Evolutionary conservation across 2,888 invertebrate genomes (phyloP).

Genomic region (Agrochola macilenta): DNA sequence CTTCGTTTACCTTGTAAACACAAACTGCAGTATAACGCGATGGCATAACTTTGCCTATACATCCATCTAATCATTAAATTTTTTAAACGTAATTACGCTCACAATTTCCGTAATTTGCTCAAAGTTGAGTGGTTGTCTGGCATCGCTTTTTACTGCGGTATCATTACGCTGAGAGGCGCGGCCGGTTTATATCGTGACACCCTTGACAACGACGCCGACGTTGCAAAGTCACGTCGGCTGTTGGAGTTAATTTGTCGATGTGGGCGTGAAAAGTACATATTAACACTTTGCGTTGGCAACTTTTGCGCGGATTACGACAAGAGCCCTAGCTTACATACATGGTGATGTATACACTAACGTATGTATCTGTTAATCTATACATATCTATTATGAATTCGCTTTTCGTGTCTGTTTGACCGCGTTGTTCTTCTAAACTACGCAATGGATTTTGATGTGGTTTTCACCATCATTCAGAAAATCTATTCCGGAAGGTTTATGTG

Average conservation of each 20-base stretch:
- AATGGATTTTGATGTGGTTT: no score
- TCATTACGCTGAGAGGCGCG: constrained; percentile 52
- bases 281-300: background rate
- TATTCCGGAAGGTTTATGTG: no score
- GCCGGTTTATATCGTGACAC: constrained; percentile 39
- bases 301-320: background rate
- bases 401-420: no score
- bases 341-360: no score
- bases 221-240: constrained; percentile 32
- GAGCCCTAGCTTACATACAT: background rate
- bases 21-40: constrained; percentile 28
- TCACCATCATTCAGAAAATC: no score
- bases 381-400: no score
- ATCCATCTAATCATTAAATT: constrained; percentile 57
- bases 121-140: constrained; percentile 57
- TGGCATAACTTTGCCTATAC: constrained; percentile 38
- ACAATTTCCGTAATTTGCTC: constrained; percentile 57
- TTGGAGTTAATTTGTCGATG: constrained; percentile 33
- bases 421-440: no score
- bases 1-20: constrained; percentile 37
- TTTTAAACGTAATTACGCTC: constrained; percentile 56
- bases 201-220: constrained; percentile 15
- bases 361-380: background rate
- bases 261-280: background rate
- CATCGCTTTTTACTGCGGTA: constrained; percentile 51